phyloP scores from a whole-genome alignment of 2,797 vertebrate species.

The Salarias fasciatus region DNA sequence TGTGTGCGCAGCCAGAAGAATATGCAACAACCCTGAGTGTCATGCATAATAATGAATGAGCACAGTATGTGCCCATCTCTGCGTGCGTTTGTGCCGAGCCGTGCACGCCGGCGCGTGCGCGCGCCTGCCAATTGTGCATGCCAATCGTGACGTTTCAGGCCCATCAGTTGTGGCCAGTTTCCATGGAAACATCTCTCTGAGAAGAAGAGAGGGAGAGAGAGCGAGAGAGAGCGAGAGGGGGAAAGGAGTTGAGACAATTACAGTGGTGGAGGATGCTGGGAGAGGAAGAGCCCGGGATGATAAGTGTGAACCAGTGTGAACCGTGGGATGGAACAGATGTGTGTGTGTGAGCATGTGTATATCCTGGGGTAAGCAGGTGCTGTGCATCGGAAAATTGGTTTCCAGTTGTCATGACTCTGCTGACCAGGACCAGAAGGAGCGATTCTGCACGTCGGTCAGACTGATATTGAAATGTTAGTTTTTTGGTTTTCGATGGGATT shows the following conservation, averaged over 20 bases:
- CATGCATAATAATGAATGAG: constrained; percentile 71
- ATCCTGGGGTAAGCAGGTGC: constrained; percentile 24
- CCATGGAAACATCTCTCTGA: constrained; percentile 81
- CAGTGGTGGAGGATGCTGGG: constrained; percentile 61
- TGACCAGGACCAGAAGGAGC: no score
- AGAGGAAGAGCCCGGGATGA: constrained; percentile 67
- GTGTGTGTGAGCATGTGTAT: constrained; percentile 15
- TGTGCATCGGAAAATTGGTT: background rate
- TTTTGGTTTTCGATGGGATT: no score
- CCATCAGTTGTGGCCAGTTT: constrained; percentile 86
- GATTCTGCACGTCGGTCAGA: no score
- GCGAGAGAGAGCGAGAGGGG: constrained; percentile 37
- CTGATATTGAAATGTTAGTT: no score
- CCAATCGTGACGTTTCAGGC: constrained; percentile 71
- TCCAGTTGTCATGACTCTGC: constrained; percentile 40
- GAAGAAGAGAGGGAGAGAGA: constrained; percentile 54
- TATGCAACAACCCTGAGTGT: constrained; percentile 24
- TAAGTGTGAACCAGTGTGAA: constrained; percentile 55
- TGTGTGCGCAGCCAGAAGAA: no score
- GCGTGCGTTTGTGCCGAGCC: constrained; percentile 10
- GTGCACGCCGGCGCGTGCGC: background rate
- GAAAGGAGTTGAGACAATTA: constrained; percentile 68
- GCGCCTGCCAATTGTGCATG: constrained; percentile 67
- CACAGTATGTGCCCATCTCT: constrained; percentile 19
- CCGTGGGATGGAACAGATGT: constrained; percentile 53